Evolutionary conservation across 2,888 invertebrate genomes (phyloP).

Genomic region (Morpho deidamia): DNA sequence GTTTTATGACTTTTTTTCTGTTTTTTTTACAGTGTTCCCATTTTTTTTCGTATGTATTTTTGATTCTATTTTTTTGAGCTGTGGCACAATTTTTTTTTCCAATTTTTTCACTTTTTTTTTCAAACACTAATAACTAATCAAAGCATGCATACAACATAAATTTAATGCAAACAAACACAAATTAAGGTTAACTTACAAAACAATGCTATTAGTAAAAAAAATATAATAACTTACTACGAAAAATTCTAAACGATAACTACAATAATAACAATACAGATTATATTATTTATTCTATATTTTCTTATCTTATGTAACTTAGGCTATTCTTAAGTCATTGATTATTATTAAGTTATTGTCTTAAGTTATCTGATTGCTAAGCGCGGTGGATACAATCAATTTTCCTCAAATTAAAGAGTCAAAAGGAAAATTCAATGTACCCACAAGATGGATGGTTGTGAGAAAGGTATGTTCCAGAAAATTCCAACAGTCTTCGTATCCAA

Average conservation of each 20-base stretch:
- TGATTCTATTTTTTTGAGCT: slow-evolving; percentile 8
- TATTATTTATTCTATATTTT: too few species aligned
- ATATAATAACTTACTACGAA: too few species aligned
- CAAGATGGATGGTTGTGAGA: slow-evolving; percentile 1
- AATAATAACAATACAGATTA: too few species aligned
- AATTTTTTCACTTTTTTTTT: slow-evolving; percentile 9
- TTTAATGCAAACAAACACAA: not conserved
- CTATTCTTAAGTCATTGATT: too few species aligned
- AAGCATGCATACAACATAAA: not conserved
- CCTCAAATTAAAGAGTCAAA: not conserved
- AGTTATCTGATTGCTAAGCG: slow-evolving; percentile 1
- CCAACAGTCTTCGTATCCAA: slow-evolving; percentile 21
- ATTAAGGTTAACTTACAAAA: too few species aligned
- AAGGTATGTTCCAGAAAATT: slow-evolving; percentile 2
- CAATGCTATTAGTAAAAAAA: too few species aligned
- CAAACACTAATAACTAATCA: slow-evolving; percentile 1
- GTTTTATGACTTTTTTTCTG: slow-evolving; percentile 17
- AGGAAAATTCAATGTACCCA: slow-evolving; percentile 9
- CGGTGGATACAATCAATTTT: not conserved
- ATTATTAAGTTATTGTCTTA: too few species aligned
- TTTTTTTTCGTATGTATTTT: slow-evolving; percentile 15
- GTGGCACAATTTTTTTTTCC: slow-evolving; percentile 6
- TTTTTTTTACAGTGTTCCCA: slow-evolving; percentile 23
- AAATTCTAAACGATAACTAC: too few species aligned
- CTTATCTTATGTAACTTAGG: too few species aligned